A percentile compares a stretch with the other conserved stretches of the same genome.
These are phyloP conservation scores for Sturnira hondurensis DNA, from an alignment of 2,113 vertebrate species.

Conservation along the genomic window DNA sequence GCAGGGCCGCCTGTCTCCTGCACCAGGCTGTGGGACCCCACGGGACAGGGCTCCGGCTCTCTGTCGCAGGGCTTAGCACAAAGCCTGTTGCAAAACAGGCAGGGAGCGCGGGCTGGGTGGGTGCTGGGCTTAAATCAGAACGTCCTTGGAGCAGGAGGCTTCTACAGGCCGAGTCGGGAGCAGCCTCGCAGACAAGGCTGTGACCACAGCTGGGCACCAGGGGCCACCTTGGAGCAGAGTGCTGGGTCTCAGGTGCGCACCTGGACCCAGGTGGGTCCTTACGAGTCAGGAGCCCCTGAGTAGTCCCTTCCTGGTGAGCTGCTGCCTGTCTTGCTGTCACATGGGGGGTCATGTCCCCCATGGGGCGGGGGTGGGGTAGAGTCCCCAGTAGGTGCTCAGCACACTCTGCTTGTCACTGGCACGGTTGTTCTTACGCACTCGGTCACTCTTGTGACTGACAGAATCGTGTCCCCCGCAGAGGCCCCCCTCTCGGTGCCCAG, in stretches of 20 bases:
- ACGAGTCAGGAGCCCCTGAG: fast-evolving
- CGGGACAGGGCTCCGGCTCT: not conserved
- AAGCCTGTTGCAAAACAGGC: not conserved
- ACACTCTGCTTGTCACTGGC: fast-evolving
- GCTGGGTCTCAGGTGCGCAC: not conserved
- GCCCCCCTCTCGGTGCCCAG: fast-evolving
- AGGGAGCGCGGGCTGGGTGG: fast-evolving
- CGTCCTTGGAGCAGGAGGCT: fast-evolving
- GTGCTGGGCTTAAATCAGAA: fast-evolving
- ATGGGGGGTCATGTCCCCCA: fast-evolving
- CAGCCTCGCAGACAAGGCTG: fast-evolving
- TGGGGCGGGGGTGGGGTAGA: fast-evolving
- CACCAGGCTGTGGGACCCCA: not conserved
- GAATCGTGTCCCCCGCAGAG: fast-evolving
- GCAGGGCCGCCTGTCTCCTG: fast-evolving
- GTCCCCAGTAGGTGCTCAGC: fast-evolving
- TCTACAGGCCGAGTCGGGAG: not conserved
- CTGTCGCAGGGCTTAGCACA: not conserved
- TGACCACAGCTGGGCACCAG: fast-evolving
- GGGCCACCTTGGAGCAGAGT: fast-evolving
- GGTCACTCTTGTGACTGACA: not conserved
- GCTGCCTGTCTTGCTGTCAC: not conserved
- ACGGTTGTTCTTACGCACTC: fast-evolving
- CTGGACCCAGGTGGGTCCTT: not conserved
- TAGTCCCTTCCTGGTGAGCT: fast-evolving